Percentiles rank a stretch among this genome's conserved stretches.
These are phyloP conservation scores for Ramazzottius varieornatus DNA, from an alignment of 2,888 invertebrate genomes.

Conservation along the genomic window DNA sequence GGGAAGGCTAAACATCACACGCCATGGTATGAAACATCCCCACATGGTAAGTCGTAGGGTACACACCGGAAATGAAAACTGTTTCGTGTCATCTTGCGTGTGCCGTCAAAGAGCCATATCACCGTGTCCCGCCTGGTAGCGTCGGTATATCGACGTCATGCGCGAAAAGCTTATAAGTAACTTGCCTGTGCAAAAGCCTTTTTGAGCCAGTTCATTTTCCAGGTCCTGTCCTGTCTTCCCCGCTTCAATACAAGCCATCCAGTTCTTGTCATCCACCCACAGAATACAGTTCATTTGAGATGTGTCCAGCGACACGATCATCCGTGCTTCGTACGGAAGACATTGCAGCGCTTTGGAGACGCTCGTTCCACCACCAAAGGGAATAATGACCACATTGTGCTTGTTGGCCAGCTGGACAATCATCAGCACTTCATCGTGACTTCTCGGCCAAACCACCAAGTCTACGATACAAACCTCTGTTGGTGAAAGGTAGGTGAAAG, in stretches of 20 bases:
- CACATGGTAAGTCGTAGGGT: too few relatives aligned
- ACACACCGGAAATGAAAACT: too few relatives aligned
- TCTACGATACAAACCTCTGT: background rate
- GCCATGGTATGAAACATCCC: too few relatives aligned
- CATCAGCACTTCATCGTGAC: slow-evolving; percentile 54
- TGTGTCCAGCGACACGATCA: slow-evolving; percentile 69
- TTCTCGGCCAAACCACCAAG: slow-evolving; percentile 18
- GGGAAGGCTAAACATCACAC: too few relatives aligned
- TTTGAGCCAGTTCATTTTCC: slow-evolving; percentile 42
- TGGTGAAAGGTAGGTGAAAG: too few relatives aligned
- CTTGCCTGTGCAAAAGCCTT: slow-evolving; percentile 60
- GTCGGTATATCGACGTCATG: too few relatives aligned
- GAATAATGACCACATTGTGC: slow-evolving; percentile 54
- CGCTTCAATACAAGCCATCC: slow-evolving; percentile 53
- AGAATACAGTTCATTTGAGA: slow-evolving; percentile 81
- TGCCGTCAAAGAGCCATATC: too few relatives aligned
- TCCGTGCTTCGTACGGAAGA: slow-evolving; percentile 44
- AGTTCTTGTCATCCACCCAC: slow-evolving; percentile 65
- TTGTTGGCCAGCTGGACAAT: slow-evolving; percentile 47
- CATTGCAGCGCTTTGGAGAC: slow-evolving; percentile 67
- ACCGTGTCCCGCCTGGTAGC: too few relatives aligned
- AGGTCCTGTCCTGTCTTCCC: slow-evolving; percentile 84
- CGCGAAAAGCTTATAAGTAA: background rate
- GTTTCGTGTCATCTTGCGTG: too few relatives aligned
- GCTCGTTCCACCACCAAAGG: slow-evolving; percentile 78